These are phyloP conservation scores for Neodiprion virginianus DNA, from an alignment of 1,140 invertebrate species.

Conservation along the genomic window DNA sequence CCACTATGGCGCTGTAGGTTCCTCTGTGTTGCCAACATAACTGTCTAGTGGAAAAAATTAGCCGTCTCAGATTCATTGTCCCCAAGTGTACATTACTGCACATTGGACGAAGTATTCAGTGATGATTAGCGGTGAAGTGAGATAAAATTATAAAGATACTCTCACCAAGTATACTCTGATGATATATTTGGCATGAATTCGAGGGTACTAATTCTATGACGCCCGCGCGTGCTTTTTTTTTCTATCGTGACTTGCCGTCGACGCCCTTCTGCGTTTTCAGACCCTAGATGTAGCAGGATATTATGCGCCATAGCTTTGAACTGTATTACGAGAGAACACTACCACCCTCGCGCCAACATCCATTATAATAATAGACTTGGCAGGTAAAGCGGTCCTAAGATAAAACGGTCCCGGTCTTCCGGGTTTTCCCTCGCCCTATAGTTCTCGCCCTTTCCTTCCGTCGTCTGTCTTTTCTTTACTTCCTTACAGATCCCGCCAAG, in stretches of 20 bases:
- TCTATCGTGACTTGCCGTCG: not conserved
- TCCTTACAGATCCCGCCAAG: not conserved
- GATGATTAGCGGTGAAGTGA: no score
- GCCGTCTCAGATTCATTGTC: no score
- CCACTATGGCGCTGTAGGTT: no score
- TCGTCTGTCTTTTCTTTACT: not conserved
- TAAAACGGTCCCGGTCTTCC: not conserved
- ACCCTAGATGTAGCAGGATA: not conserved
- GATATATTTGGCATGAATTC: no score
- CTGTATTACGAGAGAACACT: not conserved
- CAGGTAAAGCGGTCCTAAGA: slow-evolving; percentile 5
- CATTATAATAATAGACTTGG: slow-evolving; percentile 7
- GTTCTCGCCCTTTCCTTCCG: not conserved
- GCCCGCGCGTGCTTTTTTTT: not conserved
- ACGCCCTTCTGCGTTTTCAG: not conserved
- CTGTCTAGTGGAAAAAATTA: no score
- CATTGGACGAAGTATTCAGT: no score
- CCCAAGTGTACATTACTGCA: no score
- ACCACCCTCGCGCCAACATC: not conserved
- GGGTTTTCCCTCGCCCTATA: not conserved
- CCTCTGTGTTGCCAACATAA: no score
- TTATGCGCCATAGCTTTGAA: not conserved
- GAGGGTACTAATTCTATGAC: not conserved
- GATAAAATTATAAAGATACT: no score
- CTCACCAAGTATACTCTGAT: no score